Base-by-base conservation (phyloP, 2,888 invertebrate genomes). In the Acanthosepion pharaonis region DNA sequence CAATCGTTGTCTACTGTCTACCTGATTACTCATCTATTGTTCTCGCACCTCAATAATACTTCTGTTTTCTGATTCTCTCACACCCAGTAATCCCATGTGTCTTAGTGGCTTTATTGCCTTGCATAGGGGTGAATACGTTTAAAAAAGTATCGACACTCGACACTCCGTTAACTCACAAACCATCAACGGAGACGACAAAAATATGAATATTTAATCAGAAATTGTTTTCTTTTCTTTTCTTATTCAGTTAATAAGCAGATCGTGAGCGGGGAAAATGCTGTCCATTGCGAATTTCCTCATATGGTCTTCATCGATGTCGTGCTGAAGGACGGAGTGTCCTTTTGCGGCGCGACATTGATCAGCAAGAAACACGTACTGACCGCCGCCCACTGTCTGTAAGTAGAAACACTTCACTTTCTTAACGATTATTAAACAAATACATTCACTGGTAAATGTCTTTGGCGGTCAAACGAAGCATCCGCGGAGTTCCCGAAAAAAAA, bases 331-430 rank as follows among this genome's bases (percentile, higher is more conserved):
- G 20, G 23, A 23, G 25, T 28, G 4, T 92, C 92, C 25, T 49
- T 9, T 15, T 92, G 92, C 5, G 92, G 49, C 20, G 92, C 92
- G 2, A 49, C 49, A 49, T n/a, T 92, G 49, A 20, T 49, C 48
- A 49, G 49, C 25, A 28, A 92, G 23, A 49, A 92, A 92, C n/a
- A 51, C 28, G 23, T 92, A 0, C n/a, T 92, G 11, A 49, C 92
- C 28, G 92, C 49, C 25, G 92, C 92, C 15, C 92, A 92, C 49
- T 49, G 92, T n/a, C 2, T 92, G 92, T 92, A 92, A 92, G 92
- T 92, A 92, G 9, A 33, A 78, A 78, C 25, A 9, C 5, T 6
- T 8, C 5, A 78, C 28, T 42, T 42, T 42, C 42, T 42, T 42
- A 42, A 42, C 42, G 42, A 3, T 42, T 42, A 42, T 42, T 42